Evolutionary conservation across 2,888 invertebrate species (phyloP).

Genomic region (Aphrophora alni): DNA sequence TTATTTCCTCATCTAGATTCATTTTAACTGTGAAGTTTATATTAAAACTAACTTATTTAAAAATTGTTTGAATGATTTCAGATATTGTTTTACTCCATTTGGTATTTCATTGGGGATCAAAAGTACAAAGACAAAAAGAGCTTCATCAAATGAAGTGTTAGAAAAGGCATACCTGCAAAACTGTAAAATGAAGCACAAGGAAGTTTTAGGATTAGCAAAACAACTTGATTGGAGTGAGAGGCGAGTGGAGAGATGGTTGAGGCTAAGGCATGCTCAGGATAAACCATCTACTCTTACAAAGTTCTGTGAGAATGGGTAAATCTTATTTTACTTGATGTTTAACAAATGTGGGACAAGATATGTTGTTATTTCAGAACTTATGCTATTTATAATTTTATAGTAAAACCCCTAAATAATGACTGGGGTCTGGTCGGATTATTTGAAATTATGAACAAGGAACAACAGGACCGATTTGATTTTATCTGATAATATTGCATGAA

Average conservation of each 20-base stretch:
- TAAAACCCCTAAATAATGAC: too few species aligned
- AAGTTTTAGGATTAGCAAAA: slow-evolving; percentile 74
- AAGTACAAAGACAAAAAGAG: slow-evolving; percentile 77
- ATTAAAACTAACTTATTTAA: too few species aligned
- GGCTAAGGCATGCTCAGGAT: slow-evolving; percentile 81
- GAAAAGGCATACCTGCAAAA: slow-evolving; percentile 76
- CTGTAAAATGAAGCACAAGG: slow-evolving; percentile 78
- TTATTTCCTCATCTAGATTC: too few species aligned
- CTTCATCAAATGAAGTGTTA: slow-evolving; percentile 72
- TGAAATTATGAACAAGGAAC: too few species aligned
- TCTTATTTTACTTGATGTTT: slow-evolving; percentile 13
- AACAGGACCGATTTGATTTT: too few species aligned
- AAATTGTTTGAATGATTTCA: slow-evolving; percentile 57
- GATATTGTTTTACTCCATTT: slow-evolving; percentile 82
- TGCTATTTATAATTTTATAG: too few species aligned
- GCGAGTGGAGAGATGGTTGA: slow-evolving; percentile 91
- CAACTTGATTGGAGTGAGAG: slow-evolving; percentile 83
- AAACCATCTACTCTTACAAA: slow-evolving; percentile 89
- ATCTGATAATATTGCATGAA: too few species aligned
- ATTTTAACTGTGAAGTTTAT: too few species aligned
- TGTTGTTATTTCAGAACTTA: not conserved
- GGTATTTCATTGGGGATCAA: slow-evolving; percentile 83
- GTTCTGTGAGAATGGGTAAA: slow-evolving; percentile 84
- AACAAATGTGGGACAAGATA: not conserved
- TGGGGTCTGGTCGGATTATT: too few species aligned